Base-by-base conservation (phyloP, 2,797 vertebrate genomes). In the Micropoecilia bifurca region DNA sequence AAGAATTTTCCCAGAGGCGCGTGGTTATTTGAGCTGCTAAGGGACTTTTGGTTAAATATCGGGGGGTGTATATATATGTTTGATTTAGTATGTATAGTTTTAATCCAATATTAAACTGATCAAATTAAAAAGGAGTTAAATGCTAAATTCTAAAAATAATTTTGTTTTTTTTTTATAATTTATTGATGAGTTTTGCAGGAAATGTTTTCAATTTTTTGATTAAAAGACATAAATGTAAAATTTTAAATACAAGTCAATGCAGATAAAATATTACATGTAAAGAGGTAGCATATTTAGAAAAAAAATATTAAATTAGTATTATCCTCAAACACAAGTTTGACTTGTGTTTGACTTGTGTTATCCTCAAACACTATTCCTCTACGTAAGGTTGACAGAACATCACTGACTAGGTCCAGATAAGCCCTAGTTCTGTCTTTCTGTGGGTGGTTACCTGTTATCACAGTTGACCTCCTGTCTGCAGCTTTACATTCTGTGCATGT, bases 331-430 rank as follows among this genome's bases (percentile, higher is more conserved):
- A n/a, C 41, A n/a, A 14, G 61, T 36, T 20, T 68, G n/a, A n/a
- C n/a, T n/a, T n/a, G n/a, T n/a, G n/a, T n/a, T n/a, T n/a, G n/a
- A n/a, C n/a, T n/a, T n/a, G n/a, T n/a, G n/a, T n/a, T n/a, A n/a
- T n/a, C n/a, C n/a, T n/a, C n/a, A n/a, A n/a, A n/a, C n/a, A 92
- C 87, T 90, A 80, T 90, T 91, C 87, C 84, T 85, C 88, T 85
- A 87, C 83, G 81, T 89, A 86, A 88, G 83, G 82, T 88, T 90
- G 89, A 90, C 89, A 82, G 81, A 86, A 77, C 47, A 77, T 91
- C 91, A 88, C 77, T 83, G 84, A 88, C 71, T 68, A 46, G 74
- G 28, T 80, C n/a, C 59, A 4, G 86, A 92, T 91, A 90, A 93
- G 83, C 68, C 63, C 47, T 1, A 28, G 73, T 75, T 74, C 33